Evolutionary conservation across 2,113 vertebrate species (phyloP).

Genomic region (Ctenodactylus gundi): DNA sequence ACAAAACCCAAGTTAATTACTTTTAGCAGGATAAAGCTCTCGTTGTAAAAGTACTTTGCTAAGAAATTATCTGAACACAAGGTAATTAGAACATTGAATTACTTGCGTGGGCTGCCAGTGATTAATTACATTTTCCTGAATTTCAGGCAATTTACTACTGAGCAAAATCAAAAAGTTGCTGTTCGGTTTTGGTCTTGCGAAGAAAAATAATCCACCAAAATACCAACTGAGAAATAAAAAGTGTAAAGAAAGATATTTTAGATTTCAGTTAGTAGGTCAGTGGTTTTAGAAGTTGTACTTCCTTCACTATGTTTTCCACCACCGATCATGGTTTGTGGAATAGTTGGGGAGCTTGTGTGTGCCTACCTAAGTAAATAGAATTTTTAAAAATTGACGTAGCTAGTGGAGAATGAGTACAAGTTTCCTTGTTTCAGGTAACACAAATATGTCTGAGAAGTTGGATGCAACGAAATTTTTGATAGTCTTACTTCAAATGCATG

Average conservation of each 20-base stretch:
- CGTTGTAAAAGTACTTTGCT: constrained; percentile 51
- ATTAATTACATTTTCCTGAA: background rate
- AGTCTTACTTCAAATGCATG: background rate
- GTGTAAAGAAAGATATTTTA: background rate
- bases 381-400: background rate
- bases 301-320: background rate
- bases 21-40: background rate
- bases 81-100: constrained; percentile 43
- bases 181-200: constrained; percentile 1
- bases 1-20: constrained; percentile 54
- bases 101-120: background rate
- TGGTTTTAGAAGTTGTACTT: background rate
- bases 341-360: background rate
- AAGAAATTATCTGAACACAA: constrained; percentile 45
- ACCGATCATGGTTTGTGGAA: background rate
- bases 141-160: constrained; percentile 38
- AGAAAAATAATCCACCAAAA: background rate
- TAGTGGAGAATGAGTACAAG: background rate
- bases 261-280: background rate
- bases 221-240: background rate
- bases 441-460: background rate
- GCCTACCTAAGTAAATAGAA: background rate
- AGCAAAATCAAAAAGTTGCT: background rate
- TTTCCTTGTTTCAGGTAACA: background rate
- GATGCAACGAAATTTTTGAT: background rate